These are phyloP conservation scores for Herpetotheres cachinnans DNA, from an alignment of 2,113 vertebrate species.

Conservation along the genomic window DNA sequence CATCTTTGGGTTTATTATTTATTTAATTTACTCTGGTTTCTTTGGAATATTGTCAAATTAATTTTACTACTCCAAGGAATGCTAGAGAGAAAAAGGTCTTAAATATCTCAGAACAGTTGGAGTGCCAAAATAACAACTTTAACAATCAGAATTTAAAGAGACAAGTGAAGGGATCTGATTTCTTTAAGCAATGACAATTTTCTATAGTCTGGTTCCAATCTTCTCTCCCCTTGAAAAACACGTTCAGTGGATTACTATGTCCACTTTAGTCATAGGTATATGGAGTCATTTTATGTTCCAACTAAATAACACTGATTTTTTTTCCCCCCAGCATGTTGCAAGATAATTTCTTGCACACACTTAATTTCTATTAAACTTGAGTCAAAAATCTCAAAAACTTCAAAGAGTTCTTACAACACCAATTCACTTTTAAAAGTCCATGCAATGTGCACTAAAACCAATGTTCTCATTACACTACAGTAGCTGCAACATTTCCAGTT, in stretches of 20 bases:
- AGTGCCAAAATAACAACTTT: not conserved
- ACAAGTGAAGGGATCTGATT: not conserved
- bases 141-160: not conserved
- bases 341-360: not conserved
- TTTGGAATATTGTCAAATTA: not conserved
- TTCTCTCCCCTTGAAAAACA: not conserved
- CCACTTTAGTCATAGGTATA: not conserved
- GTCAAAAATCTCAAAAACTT: not conserved
- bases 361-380: not conserved
- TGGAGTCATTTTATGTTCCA: not conserved
- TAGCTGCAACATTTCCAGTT: not conserved
- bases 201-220: not conserved
- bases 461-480: not conserved
- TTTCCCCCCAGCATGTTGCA: not conserved
- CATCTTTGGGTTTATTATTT: not conserved
- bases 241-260: not conserved
- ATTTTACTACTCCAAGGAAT: not conserved
- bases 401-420: not conserved
- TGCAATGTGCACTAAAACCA: not conserved
- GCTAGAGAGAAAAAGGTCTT: not conserved
- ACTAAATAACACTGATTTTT: not conserved
- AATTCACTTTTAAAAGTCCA: not conserved
- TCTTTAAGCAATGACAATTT: not conserved
- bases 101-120: not conserved
- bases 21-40: not conserved